Percentiles rank a stretch among this genome's conserved stretches.
These are phyloP conservation scores for Drosophila austrosaltans DNA, from an alignment of 2,888 invertebrate species.

Conservation along the genomic window DNA sequence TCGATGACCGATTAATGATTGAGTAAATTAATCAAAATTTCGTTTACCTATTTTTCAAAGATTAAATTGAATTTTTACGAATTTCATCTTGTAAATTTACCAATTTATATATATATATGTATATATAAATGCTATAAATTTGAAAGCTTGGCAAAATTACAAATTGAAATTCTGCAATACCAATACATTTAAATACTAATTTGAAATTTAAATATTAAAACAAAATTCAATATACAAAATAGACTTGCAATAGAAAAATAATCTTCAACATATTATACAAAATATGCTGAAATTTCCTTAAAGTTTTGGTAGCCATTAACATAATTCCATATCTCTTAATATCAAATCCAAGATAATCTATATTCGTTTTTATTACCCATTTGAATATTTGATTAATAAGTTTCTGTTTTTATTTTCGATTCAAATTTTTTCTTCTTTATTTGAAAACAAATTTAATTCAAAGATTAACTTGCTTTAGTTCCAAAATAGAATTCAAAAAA, in stretches of 20 bases:
- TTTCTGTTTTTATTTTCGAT: too few species aligned
- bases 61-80: neutral
- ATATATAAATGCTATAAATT: too few species aligned
- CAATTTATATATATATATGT: neutral
- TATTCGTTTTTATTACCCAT: neutral
- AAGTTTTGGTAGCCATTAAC: too few species aligned
- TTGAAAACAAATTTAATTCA: neutral
- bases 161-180: neutral
- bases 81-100: neutral
- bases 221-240: too few species aligned
- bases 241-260: too few species aligned
- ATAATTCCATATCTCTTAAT: too few species aligned
- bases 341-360: too few species aligned
- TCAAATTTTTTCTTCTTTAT: neutral
- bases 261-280: too few species aligned
- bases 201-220: too few species aligned
- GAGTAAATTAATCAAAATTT: neutral
- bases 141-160: neutral
- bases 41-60: neutral
- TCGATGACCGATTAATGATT: neutral
- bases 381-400: neutral
- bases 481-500: neutral
- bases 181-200: too few species aligned
- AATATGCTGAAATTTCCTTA: too few species aligned
- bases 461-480: constrained; percentile 36